A percentile compares a stretch with the other conserved stretches of the same genome.
Conservation (phyloP, 64 coral and sea anemone genomes). For the Montipora foliosa region DNA sequence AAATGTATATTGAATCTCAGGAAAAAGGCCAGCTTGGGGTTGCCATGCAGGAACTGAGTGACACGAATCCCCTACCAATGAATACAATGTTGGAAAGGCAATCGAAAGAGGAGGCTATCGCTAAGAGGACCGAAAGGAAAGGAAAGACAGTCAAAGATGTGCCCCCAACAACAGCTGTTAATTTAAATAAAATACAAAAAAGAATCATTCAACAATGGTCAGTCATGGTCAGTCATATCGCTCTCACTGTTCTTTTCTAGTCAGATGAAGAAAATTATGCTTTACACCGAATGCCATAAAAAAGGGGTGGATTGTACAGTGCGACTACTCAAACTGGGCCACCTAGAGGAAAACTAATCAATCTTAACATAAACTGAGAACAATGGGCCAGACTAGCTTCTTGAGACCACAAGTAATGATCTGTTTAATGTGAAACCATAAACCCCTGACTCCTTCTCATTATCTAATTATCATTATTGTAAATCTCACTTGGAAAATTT, state of each 20-base stretch:
- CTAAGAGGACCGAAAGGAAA: slow-evolving; percentile 50
- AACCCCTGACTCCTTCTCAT: background rate
- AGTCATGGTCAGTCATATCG: background rate
- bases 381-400: background rate
- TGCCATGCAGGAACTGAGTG: slow-evolving; percentile 48
- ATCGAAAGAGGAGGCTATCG: slow-evolving; percentile 46
- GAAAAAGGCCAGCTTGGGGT: slow-evolving; percentile 17
- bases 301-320: background rate
- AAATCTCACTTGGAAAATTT: too few relatives aligned
- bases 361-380: too few relatives aligned
- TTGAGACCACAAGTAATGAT: background rate
- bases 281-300: background rate
- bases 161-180: slow-evolving; percentile 47
- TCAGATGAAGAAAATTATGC: background rate
- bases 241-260: background rate
- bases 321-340: background rate
- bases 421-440: background rate
- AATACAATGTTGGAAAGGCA: slow-evolving; percentile 66
- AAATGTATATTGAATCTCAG: slow-evolving; percentile 44
- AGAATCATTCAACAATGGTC: background rate
- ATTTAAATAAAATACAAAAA: slow-evolving; percentile 28
- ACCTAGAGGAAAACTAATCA: background rate
- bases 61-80: slow-evolving; percentile 52
- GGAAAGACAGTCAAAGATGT: slow-evolving; percentile 49
- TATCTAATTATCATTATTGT: too few relatives aligned